phyloP scores from a whole-genome alignment of 2,113 vertebrate genomes.

The human (Homo sapiens) region DNA sequence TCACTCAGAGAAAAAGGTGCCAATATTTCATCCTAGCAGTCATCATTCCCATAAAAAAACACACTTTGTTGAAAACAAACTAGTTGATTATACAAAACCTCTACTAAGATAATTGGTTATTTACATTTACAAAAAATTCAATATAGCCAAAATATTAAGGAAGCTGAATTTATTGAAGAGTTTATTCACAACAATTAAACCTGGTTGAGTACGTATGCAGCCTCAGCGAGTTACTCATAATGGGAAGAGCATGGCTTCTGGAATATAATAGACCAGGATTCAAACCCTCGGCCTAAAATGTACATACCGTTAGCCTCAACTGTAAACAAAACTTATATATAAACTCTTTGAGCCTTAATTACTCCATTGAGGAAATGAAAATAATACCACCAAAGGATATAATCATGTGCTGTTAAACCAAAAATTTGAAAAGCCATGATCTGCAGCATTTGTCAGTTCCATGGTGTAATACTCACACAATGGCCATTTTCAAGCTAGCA shows the following conservation, averaged over 20 bases:
- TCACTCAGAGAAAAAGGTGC: not conserved
- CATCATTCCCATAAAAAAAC: not conserved
- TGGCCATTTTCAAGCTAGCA: not conserved
- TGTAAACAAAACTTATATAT: not conserved
- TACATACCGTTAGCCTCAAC: not conserved
- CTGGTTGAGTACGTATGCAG: not conserved
- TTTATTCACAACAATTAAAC: not conserved
- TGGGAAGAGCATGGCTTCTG: not conserved
- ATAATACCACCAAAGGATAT: not conserved
- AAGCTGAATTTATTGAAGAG: not conserved
- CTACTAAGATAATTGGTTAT: not conserved
- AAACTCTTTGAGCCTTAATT: not conserved
- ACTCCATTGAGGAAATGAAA: not conserved
- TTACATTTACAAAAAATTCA: not conserved
- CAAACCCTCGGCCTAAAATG: not conserved
- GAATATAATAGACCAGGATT: fast-evolving
- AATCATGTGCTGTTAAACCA: not conserved
- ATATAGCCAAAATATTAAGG: not conserved
- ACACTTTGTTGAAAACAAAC: not conserved
- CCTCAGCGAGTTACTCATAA: not conserved
- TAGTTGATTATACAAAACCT: not conserved
- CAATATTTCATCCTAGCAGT: not conserved
- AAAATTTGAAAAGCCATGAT: not conserved
- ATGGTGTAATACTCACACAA: not conserved
- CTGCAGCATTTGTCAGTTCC: not conserved